Conservation (phyloP, 2,797 vertebrate species). For the Tadarida brasiliensis region DNA sequence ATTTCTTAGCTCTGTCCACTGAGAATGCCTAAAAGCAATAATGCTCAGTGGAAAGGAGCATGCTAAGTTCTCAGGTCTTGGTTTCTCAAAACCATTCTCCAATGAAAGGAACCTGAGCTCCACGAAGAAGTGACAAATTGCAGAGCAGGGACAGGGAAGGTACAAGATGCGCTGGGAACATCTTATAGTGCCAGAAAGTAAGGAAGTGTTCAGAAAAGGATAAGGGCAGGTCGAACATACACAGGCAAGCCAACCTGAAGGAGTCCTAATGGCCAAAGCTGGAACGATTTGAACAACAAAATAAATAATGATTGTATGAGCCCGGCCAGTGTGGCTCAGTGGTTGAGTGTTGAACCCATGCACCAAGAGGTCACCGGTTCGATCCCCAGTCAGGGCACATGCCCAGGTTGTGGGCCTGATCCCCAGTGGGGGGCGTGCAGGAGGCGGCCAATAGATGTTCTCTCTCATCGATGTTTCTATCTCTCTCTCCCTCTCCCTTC, state of each 20-base stretch:
- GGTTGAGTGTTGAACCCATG: too few relatives aligned
- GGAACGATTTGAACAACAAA: conserved; percentile 5
- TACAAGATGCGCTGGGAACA: conserved; percentile 25
- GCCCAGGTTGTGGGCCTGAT: too few relatives aligned
- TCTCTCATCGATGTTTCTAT: too few relatives aligned
- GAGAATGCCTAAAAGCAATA: not conserved
- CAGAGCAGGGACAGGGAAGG: not conserved
- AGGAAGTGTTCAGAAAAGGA: not conserved
- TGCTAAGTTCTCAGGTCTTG: not conserved
- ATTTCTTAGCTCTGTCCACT: not conserved
- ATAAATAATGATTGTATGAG: not conserved
- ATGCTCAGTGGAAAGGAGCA: not conserved
- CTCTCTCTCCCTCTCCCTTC: too few relatives aligned
- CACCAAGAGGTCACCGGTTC: too few relatives aligned
- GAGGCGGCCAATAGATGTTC: too few relatives aligned
- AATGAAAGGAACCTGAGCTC: not conserved
- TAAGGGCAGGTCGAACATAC: not conserved
- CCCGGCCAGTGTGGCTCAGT: too few relatives aligned
- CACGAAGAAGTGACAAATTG: conserved; percentile 14
- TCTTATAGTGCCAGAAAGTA: conserved; percentile 19
- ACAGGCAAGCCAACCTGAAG: not conserved
- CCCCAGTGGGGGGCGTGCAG: too few relatives aligned
- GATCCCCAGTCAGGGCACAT: too few relatives aligned
- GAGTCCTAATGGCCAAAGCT: not conserved
- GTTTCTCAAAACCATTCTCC: conserved; percentile 24